phyloP scores from a whole-genome alignment of 1,140 invertebrate species.

The Brachionus sp. region DNA sequence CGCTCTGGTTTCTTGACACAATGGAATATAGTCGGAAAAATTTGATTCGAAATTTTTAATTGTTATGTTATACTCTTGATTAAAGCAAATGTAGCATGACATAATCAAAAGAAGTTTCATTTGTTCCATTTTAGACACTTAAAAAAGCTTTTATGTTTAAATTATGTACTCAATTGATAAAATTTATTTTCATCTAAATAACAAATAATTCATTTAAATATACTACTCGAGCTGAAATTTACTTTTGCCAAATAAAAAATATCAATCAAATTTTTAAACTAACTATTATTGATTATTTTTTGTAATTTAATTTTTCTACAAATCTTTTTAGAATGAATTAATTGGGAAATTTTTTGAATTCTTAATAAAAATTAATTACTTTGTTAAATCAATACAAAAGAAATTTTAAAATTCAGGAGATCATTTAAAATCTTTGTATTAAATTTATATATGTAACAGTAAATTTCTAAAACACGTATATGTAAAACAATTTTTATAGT shows the following conservation, averaged over 20 bases:
- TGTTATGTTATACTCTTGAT: background rate
- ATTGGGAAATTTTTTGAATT: no score
- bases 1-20: background rate
- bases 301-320: background rate
- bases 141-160: background rate
- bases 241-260: no score
- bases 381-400: no score
- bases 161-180: background rate
- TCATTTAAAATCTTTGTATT: no score
- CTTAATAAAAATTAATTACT: no score
- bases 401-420: no score
- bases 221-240: no score
- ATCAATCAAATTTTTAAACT: background rate
- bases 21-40: background rate
- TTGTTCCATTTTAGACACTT: background rate
- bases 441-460: no score
- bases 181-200: background rate
- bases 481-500: no score
- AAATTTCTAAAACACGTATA: no score
- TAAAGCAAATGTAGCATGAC: background rate
- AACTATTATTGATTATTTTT: background rate
- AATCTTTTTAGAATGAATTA: background rate
- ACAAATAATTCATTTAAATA: no score
- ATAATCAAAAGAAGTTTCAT: background rate
- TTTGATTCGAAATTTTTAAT: slow-evolving; percentile 13